These are phyloP conservation scores for Strigamia crassipes DNA, from an alignment of 2,888 invertebrate genomes.

Conservation along the genomic window DNA sequence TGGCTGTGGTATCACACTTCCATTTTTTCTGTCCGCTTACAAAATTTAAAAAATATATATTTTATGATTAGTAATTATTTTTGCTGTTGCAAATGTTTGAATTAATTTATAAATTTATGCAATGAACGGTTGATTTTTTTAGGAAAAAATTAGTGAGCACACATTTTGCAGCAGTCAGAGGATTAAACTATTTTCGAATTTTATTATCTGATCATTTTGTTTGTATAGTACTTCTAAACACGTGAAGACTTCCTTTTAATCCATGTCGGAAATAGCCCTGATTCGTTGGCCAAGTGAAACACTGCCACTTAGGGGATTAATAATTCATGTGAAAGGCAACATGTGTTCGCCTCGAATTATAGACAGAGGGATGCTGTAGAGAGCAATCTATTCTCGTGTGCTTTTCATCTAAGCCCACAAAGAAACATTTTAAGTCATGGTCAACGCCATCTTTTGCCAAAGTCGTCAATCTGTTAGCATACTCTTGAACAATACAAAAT, in stretches of 20 bases:
- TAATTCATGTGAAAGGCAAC: conserved; percentile 42
- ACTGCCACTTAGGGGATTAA: conserved; percentile 42
- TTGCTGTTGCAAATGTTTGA: too few relatives aligned
- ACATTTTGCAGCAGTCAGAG: not conserved
- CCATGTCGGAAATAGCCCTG: conserved; percentile 40
- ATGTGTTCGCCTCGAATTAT: conserved; percentile 40
- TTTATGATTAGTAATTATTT: too few relatives aligned
- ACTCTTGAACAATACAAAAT: not conserved
- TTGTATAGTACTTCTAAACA: conserved; percentile 7
- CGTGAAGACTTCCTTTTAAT: conserved; percentile 40
- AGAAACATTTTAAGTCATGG: conserved; percentile 40
- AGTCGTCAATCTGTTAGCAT: conserved; percentile 1
- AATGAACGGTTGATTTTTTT: too few relatives aligned
- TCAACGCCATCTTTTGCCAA: conserved; percentile 39
- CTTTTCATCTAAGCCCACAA: conserved; percentile 38
- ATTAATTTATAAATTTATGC: too few relatives aligned
- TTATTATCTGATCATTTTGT: conserved; percentile 27
- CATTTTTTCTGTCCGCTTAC: too few relatives aligned
- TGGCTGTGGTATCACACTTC: too few relatives aligned
- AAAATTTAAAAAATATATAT: too few relatives aligned
- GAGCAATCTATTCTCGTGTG: conserved; percentile 37
- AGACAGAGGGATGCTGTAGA: conserved; percentile 35
- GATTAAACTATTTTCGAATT: conserved; percentile 20
- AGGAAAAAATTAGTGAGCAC: too few relatives aligned
- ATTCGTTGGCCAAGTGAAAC: conserved; percentile 38